Percentiles rank a stretch among this genome's conserved stretches.
These are phyloP conservation scores for Drosophila burlai DNA, from an alignment of 1,140 invertebrate genomes.

Conservation along the genomic window DNA sequence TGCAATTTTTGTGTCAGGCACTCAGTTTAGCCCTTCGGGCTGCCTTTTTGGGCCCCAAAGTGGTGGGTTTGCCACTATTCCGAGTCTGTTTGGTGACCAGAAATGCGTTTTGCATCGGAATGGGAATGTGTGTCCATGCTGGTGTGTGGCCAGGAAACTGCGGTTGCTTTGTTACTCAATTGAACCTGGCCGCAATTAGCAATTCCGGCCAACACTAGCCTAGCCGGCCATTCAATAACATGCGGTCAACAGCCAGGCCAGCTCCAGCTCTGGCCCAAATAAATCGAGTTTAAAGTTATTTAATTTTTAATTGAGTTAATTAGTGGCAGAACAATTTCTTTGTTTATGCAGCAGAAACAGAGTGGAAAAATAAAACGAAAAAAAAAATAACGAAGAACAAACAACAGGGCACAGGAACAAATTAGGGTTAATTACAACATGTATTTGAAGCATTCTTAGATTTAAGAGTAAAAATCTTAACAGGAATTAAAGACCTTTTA, in stretches of 20 bases:
- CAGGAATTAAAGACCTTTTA: too few relatives aligned
- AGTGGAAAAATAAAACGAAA: background rate
- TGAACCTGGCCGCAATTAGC: conserved; percentile 62
- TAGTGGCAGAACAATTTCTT: conserved; percentile 64
- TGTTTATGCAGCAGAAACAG: conserved; percentile 71
- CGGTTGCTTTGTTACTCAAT: conserved; percentile 58
- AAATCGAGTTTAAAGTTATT: conserved; percentile 72
- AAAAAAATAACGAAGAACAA: background rate
- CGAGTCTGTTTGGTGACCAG: conserved; percentile 4
- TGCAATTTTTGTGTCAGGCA: conserved; percentile 41
- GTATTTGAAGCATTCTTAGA: background rate
- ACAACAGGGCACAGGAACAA: background rate
- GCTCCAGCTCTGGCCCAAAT: conserved; percentile 10
- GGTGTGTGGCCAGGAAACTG: conserved; percentile 45
- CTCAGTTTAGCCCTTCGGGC: conserved; percentile 10
- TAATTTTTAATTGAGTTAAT: conserved; percentile 82
- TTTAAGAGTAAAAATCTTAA: background rate
- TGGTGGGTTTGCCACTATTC: conserved; percentile 8
- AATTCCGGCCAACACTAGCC: conserved; percentile 55
- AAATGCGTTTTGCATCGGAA: background rate
- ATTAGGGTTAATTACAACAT: too few relatives aligned
- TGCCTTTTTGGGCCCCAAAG: conserved; percentile 20
- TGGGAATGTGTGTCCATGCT: background rate
- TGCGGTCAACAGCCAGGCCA: conserved; percentile 36
- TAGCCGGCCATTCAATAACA: conserved; percentile 56